Evolutionary conservation across 1,140 invertebrate species (phyloP).

Genomic region (Drosophila sulfurigaster): DNA sequence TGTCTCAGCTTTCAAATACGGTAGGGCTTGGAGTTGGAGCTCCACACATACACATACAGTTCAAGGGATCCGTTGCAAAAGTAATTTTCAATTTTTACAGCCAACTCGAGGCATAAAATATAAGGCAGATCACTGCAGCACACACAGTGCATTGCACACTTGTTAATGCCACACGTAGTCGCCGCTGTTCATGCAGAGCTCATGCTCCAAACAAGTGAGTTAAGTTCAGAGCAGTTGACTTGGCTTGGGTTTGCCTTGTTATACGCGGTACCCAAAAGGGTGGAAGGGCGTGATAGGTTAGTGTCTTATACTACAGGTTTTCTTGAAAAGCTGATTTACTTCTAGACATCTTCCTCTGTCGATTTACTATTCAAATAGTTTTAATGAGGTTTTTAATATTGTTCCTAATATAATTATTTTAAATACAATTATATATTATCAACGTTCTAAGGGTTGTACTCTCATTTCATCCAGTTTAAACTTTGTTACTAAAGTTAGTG

Average conservation of each 20-base stretch:
- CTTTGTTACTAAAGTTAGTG: too few relatives aligned
- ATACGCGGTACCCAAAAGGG: background rate
- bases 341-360: too few relatives aligned
- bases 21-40: conserved; percentile 42
- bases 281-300: background rate
- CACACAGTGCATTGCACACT: conserved; percentile 44
- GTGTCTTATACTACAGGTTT: too few relatives aligned
- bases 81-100: conserved; percentile 83
- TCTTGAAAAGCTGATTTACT: too few relatives aligned
- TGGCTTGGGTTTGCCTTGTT: background rate
- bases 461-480: too few relatives aligned
- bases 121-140: background rate
- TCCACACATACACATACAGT: background rate
- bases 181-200: background rate
- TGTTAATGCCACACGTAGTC: conserved; percentile 68
- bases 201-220: conserved; percentile 27
- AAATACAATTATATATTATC: too few relatives aligned
- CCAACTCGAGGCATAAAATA: conserved; percentile 66
- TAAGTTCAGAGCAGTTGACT: background rate
- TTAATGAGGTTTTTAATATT: too few relatives aligned
- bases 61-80: conserved; percentile 38
- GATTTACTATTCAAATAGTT: too few relatives aligned
- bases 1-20: conserved; percentile 80
- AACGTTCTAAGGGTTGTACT: too few relatives aligned
- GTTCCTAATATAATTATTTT: too few relatives aligned